phyloP scores from a whole-genome alignment of 2,888 invertebrate genomes.

The Orthosia gracilis region DNA sequence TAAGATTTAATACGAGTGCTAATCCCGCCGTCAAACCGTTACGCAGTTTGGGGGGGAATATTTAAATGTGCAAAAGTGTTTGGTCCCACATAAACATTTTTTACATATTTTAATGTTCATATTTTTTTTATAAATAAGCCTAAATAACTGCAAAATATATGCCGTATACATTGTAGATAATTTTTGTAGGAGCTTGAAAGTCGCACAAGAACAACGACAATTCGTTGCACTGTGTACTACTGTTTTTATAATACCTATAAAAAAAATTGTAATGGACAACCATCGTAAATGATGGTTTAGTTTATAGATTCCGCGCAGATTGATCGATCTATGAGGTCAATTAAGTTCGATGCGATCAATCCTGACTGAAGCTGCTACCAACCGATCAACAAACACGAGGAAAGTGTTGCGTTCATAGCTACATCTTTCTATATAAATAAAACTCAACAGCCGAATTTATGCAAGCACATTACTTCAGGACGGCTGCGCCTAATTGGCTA shows the following conservation, averaged over 20 bases:
- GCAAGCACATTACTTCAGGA: no score
- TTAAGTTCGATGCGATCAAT: background rate
- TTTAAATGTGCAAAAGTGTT: no score
- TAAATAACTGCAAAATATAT: no score
- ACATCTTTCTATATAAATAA: background rate
- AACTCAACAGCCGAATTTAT: no score
- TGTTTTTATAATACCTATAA: background rate
- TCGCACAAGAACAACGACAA: background rate
- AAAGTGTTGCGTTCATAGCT: background rate
- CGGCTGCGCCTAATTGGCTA: no score
- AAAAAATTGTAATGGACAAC: background rate
- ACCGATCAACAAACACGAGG: background rate
- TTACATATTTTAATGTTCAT: no score
- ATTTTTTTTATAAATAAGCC: no score
- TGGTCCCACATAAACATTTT: no score
- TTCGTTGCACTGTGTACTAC: background rate
- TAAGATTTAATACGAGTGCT: no score
- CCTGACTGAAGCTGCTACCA: background rate
- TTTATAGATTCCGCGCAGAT: constrained; percentile 7
- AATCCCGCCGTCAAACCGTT: no score
- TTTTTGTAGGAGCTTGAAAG: background rate
- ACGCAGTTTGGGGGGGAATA: no score
- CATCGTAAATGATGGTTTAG: constrained; percentile 15
- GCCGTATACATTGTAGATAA: background rate
- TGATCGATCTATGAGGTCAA: constrained; percentile 26